phyloP scores from a whole-genome alignment of 2,888 invertebrate genomes.

The Tetranychus piercei region DNA sequence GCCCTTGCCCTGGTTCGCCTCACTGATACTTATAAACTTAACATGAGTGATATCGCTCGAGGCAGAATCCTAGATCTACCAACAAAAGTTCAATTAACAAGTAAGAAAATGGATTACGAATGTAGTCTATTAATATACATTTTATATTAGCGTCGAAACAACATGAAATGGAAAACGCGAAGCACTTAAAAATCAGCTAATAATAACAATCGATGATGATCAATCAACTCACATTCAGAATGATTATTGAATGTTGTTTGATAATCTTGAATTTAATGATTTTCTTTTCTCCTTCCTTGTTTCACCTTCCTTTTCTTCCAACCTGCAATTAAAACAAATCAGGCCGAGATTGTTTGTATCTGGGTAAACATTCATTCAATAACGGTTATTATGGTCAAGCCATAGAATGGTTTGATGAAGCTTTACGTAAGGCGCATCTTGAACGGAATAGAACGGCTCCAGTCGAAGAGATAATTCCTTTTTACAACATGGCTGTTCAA shows the following conservation, averaged over 20 bases:
- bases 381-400: constrained; percentile 31
- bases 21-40: constrained; percentile 80
- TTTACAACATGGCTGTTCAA: constrained; percentile 30
- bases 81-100: constrained; percentile 23
- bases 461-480: constrained; percentile 30
- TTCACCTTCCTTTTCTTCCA: neutral
- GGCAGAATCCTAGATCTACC: constrained; percentile 45
- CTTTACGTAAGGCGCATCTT: constrained; percentile 28
- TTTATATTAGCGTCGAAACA: neutral
- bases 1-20: constrained; percentile 79
- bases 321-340: neutral
- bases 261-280: neutral
- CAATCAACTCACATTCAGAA: constrained; percentile 1
- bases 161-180: no score
- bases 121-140: neutral
- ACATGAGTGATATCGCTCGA: constrained; percentile 62
- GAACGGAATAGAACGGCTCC: constrained; percentile 30
- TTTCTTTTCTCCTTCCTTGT: neutral
- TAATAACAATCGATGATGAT: neutral
- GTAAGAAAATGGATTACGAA: constrained; percentile 17
- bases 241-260: neutral
- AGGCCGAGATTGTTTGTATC: constrained; percentile 32
- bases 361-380: constrained; percentile 32
- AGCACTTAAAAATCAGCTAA: neutral
- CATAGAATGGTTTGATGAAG: constrained; percentile 32